These are phyloP conservation scores for Dipodomys merriami DNA, from an alignment of 2,113 vertebrate genomes.

Conservation along the genomic window DNA sequence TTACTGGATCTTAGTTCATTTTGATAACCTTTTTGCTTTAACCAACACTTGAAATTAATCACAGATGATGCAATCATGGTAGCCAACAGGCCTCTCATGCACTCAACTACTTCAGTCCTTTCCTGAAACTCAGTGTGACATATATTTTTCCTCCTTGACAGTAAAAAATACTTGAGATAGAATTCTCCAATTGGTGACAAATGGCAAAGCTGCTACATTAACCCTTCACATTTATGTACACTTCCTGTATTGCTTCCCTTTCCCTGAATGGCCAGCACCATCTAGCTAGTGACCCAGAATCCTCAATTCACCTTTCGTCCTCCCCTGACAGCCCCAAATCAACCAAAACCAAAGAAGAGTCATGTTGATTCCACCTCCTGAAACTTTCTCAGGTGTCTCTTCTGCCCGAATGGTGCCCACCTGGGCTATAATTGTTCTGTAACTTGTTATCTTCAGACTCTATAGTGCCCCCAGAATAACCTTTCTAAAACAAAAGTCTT, in stretches of 20 bases:
- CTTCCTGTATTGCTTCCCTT: neutral
- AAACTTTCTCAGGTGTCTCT: neutral
- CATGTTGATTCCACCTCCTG: neutral
- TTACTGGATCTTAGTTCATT: constrained; percentile 3
- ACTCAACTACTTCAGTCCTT: neutral
- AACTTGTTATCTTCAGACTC: neutral
- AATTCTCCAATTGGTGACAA: constrained; percentile 3
- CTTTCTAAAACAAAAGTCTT: constrained; percentile 14
- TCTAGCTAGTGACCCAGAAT: neutral
- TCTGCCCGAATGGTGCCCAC: fast-evolving
- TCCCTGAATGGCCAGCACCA: neutral
- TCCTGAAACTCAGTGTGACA: neutral
- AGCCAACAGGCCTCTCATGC: neutral
- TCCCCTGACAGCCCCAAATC: neutral
- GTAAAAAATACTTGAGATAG: neutral
- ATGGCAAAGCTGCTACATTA: neutral
- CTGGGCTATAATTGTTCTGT: neutral
- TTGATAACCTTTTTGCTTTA: neutral
- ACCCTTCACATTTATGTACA: neutral
- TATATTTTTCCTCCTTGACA: constrained; percentile 13
- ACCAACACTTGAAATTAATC: constrained; percentile 15
- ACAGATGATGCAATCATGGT: neutral
- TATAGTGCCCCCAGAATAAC: neutral
- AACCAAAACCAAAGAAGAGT: neutral
- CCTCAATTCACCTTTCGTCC: neutral